Base-by-base conservation (phyloP, 2,888 invertebrate genomes). In the Mesoligia furuncula region DNA sequence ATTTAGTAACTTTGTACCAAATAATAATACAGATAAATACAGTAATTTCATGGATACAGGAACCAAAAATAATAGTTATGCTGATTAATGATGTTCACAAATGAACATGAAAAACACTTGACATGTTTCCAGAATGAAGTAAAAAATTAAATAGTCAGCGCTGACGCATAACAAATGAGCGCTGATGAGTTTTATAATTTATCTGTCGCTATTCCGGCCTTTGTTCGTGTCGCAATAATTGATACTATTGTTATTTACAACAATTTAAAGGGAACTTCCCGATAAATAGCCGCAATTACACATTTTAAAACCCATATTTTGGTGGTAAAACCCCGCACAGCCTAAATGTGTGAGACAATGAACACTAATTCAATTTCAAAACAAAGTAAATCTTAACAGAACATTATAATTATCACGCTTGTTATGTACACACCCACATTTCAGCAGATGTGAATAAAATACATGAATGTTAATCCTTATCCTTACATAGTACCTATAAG, bases 171-270 rank as follows among this genome's bases (percentile, higher is more conserved):
- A 27, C 45, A n/a, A 74, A 73, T 69, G 67, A 74, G 67, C 36
- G 15, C 39, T 69, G 68, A 73, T 73, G 72, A 66, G 39, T 78
- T 81, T 72, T 65, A 80, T 68, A 65, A 68, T 54, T 79, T 83
- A 83, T 83, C 84, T 74, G 59, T 20, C 39, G 42, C 72, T 61
- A 61, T 80, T 84, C 69, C 85, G 80, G 66, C 24, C 80, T 57
- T 80, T 84, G 84, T 82, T 75, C n/a, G 20, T 70, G 31, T 54
- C 39, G 66, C 59, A 73, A 83, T 79, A 9, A 83, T 39, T 70
- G 31, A 67, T 54, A 81, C 48, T 36, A 68, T 64, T 64, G 48
- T 71, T 78, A 36, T 83, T 78, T 45, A 59, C 13, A 20, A 61
- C 36, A 20, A 31, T 59, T 59, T 64, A 62, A 39, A 13, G 67